Percentiles rank a stretch among this genome's conserved stretches.
Evolutionary conservation across 2,113 vertebrate genomes (phyloP).

Genomic region (Micronisus gabar): DNA sequence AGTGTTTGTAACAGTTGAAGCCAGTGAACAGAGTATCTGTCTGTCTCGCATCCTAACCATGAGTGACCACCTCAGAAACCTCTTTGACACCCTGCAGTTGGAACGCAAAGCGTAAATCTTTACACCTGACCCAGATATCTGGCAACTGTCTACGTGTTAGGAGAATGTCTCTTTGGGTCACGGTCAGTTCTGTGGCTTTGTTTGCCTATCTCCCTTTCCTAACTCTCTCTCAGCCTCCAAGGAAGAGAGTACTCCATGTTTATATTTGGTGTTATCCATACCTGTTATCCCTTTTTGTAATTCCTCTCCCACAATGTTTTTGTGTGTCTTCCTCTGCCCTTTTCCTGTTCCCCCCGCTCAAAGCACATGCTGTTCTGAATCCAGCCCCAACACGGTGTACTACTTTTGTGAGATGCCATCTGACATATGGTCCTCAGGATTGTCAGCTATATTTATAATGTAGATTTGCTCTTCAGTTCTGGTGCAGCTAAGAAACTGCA

Average conservation of each 20-base stretch:
- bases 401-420: not conserved
- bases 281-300: not conserved
- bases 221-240: not conserved
- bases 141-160: not conserved
- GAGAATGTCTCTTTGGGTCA: not conserved
- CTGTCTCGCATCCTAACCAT: not conserved
- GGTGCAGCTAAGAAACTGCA: not conserved
- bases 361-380: not conserved
- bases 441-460: not conserved
- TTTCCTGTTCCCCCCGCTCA: not conserved
- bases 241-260: not conserved
- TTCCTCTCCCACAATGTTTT: not conserved
- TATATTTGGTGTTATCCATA: not conserved
- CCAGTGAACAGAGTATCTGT: not conserved
- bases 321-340: not conserved
- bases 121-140: not conserved
- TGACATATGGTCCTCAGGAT: not conserved
- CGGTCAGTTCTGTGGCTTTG: not conserved
- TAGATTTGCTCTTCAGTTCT: not conserved
- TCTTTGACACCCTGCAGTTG: not conserved
- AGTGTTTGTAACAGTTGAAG: not conserved
- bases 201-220: not conserved
- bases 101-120: not conserved
- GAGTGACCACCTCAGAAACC: not conserved
- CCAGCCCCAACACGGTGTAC: not conserved